Evolutionary conservation across 2,113 vertebrate genomes (phyloP).

Genomic region (Semicossyphus pulcher): DNA sequence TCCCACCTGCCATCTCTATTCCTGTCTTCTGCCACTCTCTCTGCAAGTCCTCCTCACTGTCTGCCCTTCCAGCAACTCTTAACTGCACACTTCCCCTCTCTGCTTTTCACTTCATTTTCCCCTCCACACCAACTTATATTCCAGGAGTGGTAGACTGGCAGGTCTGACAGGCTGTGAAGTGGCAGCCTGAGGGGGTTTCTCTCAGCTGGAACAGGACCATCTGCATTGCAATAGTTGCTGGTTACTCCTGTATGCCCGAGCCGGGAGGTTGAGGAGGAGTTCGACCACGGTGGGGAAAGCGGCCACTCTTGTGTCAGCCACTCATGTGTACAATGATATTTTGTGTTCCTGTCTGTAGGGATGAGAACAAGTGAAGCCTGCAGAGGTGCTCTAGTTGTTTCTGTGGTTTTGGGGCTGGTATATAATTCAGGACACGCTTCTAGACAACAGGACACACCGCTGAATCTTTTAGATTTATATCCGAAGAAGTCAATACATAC

Average conservation of each 20-base stretch:
- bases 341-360: neutral
- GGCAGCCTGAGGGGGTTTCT: conserved; percentile 35
- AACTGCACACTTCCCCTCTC: neutral
- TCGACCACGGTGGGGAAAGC: conserved; percentile 45
- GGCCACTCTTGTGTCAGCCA: conserved; percentile 22
- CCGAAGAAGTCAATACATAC: no score
- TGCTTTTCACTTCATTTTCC: neutral
- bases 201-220: conserved; percentile 54
- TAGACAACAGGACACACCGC: neutral
- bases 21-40: conserved; percentile 12
- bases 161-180: conserved; percentile 56
- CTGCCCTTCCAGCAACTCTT: conserved; percentile 2
- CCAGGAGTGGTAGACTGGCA: conserved; percentile 46
- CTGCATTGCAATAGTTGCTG: conserved; percentile 30
- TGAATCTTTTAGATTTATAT: neutral
- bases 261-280: conserved; percentile 45
- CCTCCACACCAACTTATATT: conserved; percentile 25
- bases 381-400: conserved; percentile 1
- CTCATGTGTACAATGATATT: neutral
- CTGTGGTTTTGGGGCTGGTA: conserved; percentile 3
- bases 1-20: conserved; percentile 31
- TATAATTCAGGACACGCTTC: conserved; percentile 1
- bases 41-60: neutral
- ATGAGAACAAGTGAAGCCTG: conserved; percentile 10
- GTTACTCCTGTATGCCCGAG: neutral